phyloP scores from a whole-genome alignment of 2,113 vertebrate genomes.

The Hippocampus abdominalis region DNA sequence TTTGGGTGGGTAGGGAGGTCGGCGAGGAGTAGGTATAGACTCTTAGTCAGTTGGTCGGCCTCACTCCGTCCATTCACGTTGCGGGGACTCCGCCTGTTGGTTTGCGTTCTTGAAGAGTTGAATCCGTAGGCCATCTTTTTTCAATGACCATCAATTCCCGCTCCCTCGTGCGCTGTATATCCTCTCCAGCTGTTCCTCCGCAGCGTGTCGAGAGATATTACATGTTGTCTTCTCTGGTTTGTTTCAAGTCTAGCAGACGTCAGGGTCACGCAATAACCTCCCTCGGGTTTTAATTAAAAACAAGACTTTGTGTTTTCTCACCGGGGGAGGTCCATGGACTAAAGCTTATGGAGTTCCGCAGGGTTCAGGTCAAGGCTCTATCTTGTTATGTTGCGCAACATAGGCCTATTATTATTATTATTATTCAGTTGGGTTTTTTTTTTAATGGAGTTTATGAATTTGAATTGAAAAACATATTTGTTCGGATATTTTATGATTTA shows the following conservation, averaged over 20 bases:
- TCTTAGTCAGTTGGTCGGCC: not conserved
- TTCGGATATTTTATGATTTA: too few relatives aligned
- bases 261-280: not conserved
- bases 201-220: not conserved
- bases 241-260: not conserved
- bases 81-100: not conserved
- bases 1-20: too few relatives aligned
- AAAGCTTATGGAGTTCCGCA: not conserved
- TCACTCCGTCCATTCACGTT: not conserved
- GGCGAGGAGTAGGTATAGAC: too few relatives aligned
- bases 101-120: not conserved
- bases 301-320: not conserved
- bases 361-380: not conserved
- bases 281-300: constrained; percentile 1
- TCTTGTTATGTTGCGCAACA: not conserved
- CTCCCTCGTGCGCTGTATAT: not conserved
- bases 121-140: not conserved
- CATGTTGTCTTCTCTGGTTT: not conserved
- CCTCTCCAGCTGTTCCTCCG: not conserved
- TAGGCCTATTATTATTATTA: too few relatives aligned
- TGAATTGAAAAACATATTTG: too few relatives aligned
- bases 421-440: too few relatives aligned
- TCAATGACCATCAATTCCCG: not conserved
- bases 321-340: not conserved
- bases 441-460: too few relatives aligned